These are phyloP conservation scores for Gymnorhina tibicen DNA, from an alignment of 2,113 vertebrate genomes.

Conservation along the genomic window DNA sequence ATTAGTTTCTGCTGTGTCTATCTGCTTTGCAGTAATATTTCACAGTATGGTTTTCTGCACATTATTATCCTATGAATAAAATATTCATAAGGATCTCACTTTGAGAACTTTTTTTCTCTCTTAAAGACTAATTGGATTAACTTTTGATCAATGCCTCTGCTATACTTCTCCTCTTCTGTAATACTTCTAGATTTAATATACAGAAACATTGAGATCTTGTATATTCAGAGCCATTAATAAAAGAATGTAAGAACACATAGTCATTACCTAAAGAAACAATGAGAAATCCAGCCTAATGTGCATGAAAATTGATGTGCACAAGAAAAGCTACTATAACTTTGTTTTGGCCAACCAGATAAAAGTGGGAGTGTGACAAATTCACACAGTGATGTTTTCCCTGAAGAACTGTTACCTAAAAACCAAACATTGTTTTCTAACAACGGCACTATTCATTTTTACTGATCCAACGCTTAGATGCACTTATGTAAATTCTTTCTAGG, in stretches of 20 bases:
- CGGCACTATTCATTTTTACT: not conserved
- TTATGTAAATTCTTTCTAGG: not conserved
- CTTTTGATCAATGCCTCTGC: not conserved
- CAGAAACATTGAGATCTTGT: not conserved
- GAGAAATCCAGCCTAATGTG: not conserved
- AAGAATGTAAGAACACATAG: not conserved
- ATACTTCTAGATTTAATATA: not conserved
- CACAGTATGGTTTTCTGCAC: not conserved
- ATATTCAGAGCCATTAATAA: not conserved
- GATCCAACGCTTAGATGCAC: not conserved
- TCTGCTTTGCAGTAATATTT: slow-evolving; percentile 13
- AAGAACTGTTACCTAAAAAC: not conserved
- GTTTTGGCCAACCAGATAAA: not conserved
- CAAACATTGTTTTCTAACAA: not conserved
- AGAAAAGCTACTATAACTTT: not conserved
- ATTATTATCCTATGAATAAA: not conserved
- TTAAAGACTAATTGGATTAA: not conserved
- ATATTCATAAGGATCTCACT: not conserved
- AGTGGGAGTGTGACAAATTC: not conserved
- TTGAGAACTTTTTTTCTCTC: not conserved
- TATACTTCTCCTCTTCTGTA: not conserved
- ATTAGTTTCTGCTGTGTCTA: slow-evolving; percentile 10
- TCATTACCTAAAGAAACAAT: not conserved
- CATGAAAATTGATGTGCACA: not conserved
- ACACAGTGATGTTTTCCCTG: not conserved